Conservation (phyloP, 2,113 vertebrate genomes). For the Crotalus viridis region DNA sequence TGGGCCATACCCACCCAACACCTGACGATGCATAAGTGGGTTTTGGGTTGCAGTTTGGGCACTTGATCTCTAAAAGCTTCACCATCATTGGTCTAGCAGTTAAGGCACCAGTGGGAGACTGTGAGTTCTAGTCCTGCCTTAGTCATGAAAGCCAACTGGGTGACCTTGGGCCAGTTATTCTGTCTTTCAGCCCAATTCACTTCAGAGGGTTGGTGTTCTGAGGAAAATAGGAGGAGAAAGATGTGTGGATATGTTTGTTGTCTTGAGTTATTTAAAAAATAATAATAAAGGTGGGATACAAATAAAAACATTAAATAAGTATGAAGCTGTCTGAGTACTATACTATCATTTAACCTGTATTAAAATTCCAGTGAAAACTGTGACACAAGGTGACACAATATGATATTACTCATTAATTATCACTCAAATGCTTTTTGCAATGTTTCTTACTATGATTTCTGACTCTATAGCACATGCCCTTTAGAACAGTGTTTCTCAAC, state of each 20-base stretch:
- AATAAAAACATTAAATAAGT: not conserved
- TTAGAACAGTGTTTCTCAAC: too few species aligned
- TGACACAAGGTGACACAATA: not conserved
- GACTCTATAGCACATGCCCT: not conserved
- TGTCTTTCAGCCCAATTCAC: not conserved
- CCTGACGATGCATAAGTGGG: too few species aligned
- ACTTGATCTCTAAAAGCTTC: too few species aligned
- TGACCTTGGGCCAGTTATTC: not conserved
- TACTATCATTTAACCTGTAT: not conserved
- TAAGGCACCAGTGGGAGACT: not conserved
- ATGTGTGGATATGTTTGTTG: not conserved
- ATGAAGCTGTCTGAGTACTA: not conserved
- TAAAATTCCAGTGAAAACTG: not conserved
- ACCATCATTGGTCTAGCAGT: not conserved
- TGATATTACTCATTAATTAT: not conserved
- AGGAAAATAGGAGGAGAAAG: not conserved
- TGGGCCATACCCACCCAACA: too few species aligned
- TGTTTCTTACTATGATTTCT: not conserved
- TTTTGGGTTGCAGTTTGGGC: too few species aligned
- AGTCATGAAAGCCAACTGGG: not conserved
- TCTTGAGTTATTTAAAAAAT: not conserved
- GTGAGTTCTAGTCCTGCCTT: not conserved
- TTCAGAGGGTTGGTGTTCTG: not conserved
- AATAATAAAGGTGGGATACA: not conserved
- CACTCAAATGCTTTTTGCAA: not conserved